phyloP scores from a whole-genome alignment of 2,888 invertebrate genomes.

The Punctoribates punctum region DNA sequence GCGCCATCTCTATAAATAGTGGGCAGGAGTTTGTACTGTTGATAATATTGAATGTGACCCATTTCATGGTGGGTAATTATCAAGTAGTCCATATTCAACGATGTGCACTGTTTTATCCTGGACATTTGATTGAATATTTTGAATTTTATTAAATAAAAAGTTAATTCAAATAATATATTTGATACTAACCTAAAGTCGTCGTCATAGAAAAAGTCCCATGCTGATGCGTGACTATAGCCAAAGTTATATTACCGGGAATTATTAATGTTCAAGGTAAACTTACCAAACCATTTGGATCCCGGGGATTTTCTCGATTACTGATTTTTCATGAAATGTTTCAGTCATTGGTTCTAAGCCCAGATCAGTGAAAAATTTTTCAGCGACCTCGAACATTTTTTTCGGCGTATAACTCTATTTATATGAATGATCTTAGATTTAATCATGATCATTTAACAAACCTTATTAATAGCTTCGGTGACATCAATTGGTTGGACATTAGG shows the following conservation, averaged over 20 bases:
- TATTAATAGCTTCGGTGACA: conserved; percentile 69
- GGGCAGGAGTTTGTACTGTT: conserved; percentile 70
- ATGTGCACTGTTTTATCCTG: conserved; percentile 82
- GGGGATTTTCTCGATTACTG: conserved; percentile 70
- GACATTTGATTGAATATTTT: no score
- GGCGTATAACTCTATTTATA: conserved; percentile 51
- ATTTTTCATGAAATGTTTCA: conserved; percentile 77
- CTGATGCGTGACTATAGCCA: conserved; percentile 75
- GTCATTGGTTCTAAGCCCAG: conserved; percentile 74
- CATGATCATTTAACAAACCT: conserved; percentile 45
- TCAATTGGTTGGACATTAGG: conserved; percentile 67
- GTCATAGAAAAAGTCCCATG: conserved; percentile 81
- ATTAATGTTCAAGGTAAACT: conserved; percentile 47
- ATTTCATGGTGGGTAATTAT: conserved; percentile 84
- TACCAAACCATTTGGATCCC: conserved; percentile 56
- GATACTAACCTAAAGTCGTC: conserved; percentile 64
- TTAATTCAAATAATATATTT: no score
- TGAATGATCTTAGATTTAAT: conserved; percentile 3
- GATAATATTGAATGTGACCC: conserved; percentile 70
- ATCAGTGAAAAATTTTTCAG: conserved; percentile 77
- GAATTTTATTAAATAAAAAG: background rate
- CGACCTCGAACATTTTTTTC: conserved; percentile 68
- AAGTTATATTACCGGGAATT: no score
- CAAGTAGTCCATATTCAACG: conserved; percentile 76
- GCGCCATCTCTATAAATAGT: conserved; percentile 69